These are phyloP conservation scores for Neopelma chrysocephalum DNA, from an alignment of 2,797 vertebrate genomes.

Conservation along the genomic window DNA sequence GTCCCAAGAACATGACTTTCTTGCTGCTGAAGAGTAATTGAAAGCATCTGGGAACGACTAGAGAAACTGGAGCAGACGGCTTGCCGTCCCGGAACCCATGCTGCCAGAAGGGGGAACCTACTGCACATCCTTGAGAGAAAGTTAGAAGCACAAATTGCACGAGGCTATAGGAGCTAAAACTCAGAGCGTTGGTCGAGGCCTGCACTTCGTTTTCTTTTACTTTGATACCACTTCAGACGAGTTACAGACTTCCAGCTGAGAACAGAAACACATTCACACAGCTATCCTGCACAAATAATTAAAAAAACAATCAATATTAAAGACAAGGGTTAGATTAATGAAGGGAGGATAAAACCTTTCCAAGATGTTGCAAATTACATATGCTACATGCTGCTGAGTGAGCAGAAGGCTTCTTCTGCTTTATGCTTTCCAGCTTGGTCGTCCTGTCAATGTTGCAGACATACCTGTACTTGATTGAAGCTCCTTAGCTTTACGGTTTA, in stretches of 20 bases:
- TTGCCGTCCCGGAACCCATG: neutral
- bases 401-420: neutral
- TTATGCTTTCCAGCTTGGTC: neutral
- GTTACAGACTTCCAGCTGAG: neutral
- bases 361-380: neutral
- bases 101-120: slow-evolving; percentile 49
- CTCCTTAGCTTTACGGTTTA: neutral
- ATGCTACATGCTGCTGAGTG: rapidly evolving
- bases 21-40: neutral
- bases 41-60: neutral
- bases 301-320: neutral
- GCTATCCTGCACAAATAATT: neutral
- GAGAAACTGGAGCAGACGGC: neutral
- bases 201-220: neutral
- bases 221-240: neutral
- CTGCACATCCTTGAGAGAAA: neutral
- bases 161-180: neutral
- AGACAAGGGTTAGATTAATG: neutral
- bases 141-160: rapidly evolving
- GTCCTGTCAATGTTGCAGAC: too few species aligned
- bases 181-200: rapidly evolving
- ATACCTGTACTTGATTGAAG: neutral
- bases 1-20: neutral
- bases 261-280: neutral
- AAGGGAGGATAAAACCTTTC: neutral